phyloP scores from a whole-genome alignment of 2,797 vertebrate genomes.

The Aldrovandia affinis region DNA sequence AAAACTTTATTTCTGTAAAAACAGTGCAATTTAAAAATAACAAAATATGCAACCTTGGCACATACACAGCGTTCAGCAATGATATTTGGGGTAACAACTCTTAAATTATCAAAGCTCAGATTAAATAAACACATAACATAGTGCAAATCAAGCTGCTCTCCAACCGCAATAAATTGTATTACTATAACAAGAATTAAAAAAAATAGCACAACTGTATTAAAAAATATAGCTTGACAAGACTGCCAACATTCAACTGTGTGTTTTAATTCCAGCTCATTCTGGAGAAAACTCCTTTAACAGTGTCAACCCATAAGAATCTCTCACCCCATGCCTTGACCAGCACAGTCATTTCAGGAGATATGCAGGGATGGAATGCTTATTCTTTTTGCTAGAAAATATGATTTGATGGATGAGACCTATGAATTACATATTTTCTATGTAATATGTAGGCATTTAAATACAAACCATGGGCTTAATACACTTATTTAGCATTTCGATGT shows the following conservation, averaged over 20 bases:
- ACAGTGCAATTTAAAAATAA: slow-evolving; percentile 4
- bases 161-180: not conserved
- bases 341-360: not conserved
- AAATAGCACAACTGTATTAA: slow-evolving; percentile 16
- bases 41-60: not conserved
- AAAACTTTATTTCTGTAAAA: not conserved
- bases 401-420: not conserved
- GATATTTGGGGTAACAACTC: not conserved
- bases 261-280: slow-evolving; percentile 18
- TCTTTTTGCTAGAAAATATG: not conserved
- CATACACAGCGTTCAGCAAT: not conserved
- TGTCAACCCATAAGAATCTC: not conserved
- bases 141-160: not conserved
- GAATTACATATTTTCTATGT: not conserved
- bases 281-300: slow-evolving; percentile 18
- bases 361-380: not conserved
- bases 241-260: not conserved
- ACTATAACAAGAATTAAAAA: not conserved
- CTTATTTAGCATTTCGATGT: not conserved
- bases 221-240: slow-evolving; percentile 3
- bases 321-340: not conserved
- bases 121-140: not conserved
- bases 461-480: not conserved
- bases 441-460: not conserved
- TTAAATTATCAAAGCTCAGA: not conserved